A percentile compares a stretch with the other conserved stretches of the same genome.
Evolutionary conservation across 2,113 vertebrate species (phyloP).

Genomic region (Hyla sarda): DNA sequence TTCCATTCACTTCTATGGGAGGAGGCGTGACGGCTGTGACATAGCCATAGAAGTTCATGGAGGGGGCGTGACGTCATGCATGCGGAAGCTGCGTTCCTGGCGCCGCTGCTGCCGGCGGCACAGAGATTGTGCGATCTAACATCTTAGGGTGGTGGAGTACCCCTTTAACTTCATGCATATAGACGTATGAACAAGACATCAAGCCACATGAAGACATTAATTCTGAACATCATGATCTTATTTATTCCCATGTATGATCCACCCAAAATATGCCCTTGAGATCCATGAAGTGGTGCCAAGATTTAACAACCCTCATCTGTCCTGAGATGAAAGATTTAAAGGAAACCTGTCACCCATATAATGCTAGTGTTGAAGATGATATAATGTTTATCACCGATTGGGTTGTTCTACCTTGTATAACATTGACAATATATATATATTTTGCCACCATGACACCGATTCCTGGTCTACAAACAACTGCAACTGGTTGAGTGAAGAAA

Average conservation of each 20-base stretch:
- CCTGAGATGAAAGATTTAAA: background rate
- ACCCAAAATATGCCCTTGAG: background rate
- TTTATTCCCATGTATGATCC: background rate
- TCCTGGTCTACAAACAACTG: background rate
- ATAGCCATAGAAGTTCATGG: too few species aligned
- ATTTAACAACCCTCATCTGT: background rate
- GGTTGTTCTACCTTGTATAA: too few species aligned
- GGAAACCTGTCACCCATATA: background rate
- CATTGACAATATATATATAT: too few species aligned
- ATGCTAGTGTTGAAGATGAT: background rate
- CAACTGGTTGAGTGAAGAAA: background rate
- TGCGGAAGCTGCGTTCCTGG: too few species aligned
- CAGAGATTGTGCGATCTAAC: too few species aligned
- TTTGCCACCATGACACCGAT: too few species aligned
- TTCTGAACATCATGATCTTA: background rate
- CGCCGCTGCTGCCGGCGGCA: too few species aligned
- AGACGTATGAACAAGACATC: background rate
- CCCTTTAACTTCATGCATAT: background rate
- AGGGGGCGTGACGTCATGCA: too few species aligned
- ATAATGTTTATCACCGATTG: background rate
- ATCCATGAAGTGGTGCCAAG: background rate
- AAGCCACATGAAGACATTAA: background rate
- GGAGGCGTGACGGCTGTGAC: too few species aligned
- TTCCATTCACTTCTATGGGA: too few species aligned
- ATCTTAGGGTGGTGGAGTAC: too few species aligned